A percentile compares a stretch with the other conserved stretches of the same genome.
Conservation (phyloP, 2,113 vertebrate species). For the Ameiurus melas region DNA sequence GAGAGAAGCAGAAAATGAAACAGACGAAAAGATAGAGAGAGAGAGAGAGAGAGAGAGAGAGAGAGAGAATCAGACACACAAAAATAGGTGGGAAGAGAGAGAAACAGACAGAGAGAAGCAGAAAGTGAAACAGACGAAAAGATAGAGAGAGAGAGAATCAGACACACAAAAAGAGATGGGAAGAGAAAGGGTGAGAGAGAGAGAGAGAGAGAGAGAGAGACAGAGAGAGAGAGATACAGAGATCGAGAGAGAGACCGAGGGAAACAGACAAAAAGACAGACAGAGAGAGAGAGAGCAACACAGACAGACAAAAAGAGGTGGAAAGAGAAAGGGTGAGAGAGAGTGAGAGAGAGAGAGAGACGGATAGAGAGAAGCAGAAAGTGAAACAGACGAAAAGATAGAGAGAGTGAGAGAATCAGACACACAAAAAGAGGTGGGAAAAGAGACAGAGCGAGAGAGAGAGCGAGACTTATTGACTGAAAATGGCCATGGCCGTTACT, state of each 20-base stretch:
- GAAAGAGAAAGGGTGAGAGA: background rate
- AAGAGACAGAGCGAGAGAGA: background rate
- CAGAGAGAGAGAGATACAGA: background rate
- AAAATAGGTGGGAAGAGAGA: no score
- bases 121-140: no score
- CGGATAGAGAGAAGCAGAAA: background rate
- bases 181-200: background rate
- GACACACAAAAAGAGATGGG: background rate
- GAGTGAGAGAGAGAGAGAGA: background rate
- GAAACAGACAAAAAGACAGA: background rate
- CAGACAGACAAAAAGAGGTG: background rate
- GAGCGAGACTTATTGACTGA: background rate
- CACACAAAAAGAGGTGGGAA: background rate
- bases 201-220: background rate
- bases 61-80: no score
- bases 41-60: background rate
- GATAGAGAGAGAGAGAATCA: no score
- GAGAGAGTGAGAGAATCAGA: background rate
- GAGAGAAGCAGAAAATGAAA: background rate
- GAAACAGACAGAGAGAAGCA: no score
- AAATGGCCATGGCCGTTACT: background rate
- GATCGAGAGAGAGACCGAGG: background rate
- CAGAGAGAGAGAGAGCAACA: background rate
- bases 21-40: background rate
- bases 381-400: background rate